Percentiles rank a stretch among this genome's conserved stretches.
Evolutionary conservation across 2,113 vertebrate species (phyloP).

Genomic region (Pionites leucogaster): DNA sequence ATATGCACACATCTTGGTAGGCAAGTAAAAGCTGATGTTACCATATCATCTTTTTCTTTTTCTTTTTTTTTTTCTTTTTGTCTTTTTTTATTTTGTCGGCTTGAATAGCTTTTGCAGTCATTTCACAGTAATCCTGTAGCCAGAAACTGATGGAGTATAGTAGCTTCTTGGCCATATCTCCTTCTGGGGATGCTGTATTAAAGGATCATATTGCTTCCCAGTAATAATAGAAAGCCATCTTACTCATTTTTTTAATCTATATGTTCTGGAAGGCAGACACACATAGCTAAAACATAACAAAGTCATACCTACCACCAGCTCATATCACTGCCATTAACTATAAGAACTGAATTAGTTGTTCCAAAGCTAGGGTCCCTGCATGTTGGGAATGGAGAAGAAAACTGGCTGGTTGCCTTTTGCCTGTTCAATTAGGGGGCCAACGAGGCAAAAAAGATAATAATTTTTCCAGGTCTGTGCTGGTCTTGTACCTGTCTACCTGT

Average conservation of each 20-base stretch:
- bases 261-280: accelerated
- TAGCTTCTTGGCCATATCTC: neutral
- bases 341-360: neutral
- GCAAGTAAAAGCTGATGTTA: neutral
- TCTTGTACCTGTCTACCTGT: neutral
- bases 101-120: neutral
- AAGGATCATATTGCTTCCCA: neutral
- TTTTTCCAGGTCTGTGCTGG: neutral
- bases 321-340: neutral
- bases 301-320: neutral
- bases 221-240: neutral
- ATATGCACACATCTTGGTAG: neutral
- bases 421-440: neutral
- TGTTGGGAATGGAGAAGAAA: neutral
- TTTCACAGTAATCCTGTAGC: neutral
- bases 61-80: neutral
- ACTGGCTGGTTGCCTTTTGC: neutral
- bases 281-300: neutral
- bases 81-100: neutral
- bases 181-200: neutral
- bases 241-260: neutral
- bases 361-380: neutral
- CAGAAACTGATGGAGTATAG: neutral
- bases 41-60: neutral
- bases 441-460: neutral